These are phyloP conservation scores for Hapalemur alaotrensis DNA, from an alignment of 2,797 vertebrate species.

Conservation along the genomic window DNA sequence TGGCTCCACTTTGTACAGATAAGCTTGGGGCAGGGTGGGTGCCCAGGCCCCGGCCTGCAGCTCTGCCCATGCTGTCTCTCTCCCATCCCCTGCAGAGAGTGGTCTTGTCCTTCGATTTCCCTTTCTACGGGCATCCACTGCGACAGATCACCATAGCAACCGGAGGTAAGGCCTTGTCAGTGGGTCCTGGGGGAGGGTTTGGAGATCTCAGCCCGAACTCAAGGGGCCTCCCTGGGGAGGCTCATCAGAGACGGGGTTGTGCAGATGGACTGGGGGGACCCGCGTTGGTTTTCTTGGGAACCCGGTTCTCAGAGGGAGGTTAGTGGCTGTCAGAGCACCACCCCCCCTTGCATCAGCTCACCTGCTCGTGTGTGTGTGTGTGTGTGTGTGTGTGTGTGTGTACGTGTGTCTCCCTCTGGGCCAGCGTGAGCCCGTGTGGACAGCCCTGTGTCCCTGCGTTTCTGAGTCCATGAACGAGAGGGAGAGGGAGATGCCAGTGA, in stretches of 20 bases:
- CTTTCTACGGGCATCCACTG: conserved; percentile 95
- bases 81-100: conserved; percentile 86
- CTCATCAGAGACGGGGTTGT: background rate
- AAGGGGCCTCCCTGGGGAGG: background rate
- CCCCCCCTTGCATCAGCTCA: background rate
- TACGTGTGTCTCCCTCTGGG: background rate
- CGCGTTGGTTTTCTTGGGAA: background rate
- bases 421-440: background rate
- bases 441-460: background rate
- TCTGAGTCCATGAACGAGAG: background rate
- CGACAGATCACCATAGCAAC: conserved; percentile 96
- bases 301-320: background rate
- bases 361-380: accelerated
- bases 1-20: background rate
- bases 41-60: background rate
- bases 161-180: conserved; percentile 88
- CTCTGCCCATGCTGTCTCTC: background rate
- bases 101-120: conserved; percentile 95
- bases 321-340: background rate
- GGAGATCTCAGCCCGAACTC: background rate
- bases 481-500: background rate
- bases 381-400: background rate
- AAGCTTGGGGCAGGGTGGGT: conserved; percentile 76
- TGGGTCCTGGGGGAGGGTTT: background rate
- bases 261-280: background rate